phyloP scores from a whole-genome alignment of 2,113 vertebrate species.

The Calidris pugnax region DNA sequence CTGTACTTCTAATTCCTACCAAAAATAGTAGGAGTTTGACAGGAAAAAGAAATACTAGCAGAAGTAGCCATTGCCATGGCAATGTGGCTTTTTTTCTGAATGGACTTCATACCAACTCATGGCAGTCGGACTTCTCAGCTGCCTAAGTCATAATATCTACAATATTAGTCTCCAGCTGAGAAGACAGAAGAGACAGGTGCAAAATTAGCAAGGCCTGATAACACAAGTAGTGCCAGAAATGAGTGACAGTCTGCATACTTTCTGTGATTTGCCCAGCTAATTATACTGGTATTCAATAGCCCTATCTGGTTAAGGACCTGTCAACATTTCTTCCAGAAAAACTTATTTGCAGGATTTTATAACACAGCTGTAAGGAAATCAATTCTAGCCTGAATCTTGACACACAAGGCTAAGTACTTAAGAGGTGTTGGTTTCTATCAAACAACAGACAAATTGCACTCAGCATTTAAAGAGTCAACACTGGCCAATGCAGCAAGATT shows the following conservation, averaged over 20 bases:
- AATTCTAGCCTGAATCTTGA: slow-evolving; percentile 11
- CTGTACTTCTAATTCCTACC: neutral
- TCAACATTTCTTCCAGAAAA: slow-evolving; percentile 31
- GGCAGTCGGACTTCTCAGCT: neutral
- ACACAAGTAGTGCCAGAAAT: slow-evolving; percentile 8
- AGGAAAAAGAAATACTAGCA: neutral
- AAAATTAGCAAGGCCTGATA: slow-evolving; percentile 28
- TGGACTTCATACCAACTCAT: neutral
- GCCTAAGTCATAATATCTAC: neutral
- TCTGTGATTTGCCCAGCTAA: slow-evolving; percentile 43
- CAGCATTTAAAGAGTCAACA: neutral
- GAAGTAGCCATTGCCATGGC: neutral
- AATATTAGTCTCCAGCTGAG: slow-evolving; percentile 10
- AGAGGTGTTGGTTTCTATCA: slow-evolving; percentile 8
- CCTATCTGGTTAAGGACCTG: slow-evolving; percentile 42
- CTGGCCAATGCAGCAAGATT: neutral
- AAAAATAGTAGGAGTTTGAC: neutral
- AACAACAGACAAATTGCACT: neutral
- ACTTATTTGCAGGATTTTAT: slow-evolving; percentile 31
- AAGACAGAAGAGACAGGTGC: slow-evolving; percentile 2
- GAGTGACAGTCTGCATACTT: slow-evolving; percentile 19
- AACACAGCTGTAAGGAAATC: slow-evolving; percentile 33
- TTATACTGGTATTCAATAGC: slow-evolving; percentile 45
- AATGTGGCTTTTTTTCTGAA: neutral
- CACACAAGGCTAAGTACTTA: neutral